Evolutionary conservation across 1,140 invertebrate species (phyloP).

Genomic region (Leptestheria dahalacensis): DNA sequence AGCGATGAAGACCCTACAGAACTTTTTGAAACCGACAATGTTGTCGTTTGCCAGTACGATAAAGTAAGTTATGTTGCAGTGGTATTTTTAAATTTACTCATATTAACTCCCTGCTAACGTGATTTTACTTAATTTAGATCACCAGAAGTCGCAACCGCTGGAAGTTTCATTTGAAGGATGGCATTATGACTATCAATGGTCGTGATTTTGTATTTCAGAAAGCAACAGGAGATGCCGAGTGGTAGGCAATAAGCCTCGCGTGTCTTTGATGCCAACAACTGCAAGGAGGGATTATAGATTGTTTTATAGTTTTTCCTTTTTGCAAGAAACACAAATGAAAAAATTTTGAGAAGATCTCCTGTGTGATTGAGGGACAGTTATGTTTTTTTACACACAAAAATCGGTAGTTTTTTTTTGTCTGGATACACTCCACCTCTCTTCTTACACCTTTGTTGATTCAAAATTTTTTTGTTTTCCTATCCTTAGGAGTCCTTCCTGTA

Average conservation of each 20-base stretch:
- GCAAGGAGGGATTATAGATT: too few species aligned
- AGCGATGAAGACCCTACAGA: conserved; percentile 90
- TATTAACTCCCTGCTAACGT: conserved; percentile 8
- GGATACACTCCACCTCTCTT: neutral
- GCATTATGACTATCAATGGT: conserved; percentile 96
- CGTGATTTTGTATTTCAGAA: conserved; percentile 99
- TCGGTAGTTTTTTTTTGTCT: neutral
- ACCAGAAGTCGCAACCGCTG: conserved; percentile 94
- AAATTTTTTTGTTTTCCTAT: too few species aligned
- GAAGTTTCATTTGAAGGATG: conserved; percentile 99
- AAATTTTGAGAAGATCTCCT: neutral
- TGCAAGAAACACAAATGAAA: neutral
- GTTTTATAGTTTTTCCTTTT: neutral
- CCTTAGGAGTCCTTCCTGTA: too few species aligned
- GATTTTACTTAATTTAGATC: conserved; percentile 48
- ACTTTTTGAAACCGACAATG: conserved; percentile 94
- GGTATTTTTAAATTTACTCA: neutral
- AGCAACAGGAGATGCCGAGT: conserved; percentile 96
- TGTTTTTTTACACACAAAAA: neutral
- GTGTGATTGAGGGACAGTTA: neutral
- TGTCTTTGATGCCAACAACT: too few species aligned
- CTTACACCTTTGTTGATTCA: neutral
- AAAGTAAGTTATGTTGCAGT: conserved; percentile 46
- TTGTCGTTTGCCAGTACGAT: conserved; percentile 98
- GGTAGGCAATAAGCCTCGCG: conserved; percentile 41